Evolutionary conservation across 53 echinoderm and acorn worm species (phyloP), one percentile per base, ranked within the genome.

Genomic region (Luidia sarsii): DNA sequence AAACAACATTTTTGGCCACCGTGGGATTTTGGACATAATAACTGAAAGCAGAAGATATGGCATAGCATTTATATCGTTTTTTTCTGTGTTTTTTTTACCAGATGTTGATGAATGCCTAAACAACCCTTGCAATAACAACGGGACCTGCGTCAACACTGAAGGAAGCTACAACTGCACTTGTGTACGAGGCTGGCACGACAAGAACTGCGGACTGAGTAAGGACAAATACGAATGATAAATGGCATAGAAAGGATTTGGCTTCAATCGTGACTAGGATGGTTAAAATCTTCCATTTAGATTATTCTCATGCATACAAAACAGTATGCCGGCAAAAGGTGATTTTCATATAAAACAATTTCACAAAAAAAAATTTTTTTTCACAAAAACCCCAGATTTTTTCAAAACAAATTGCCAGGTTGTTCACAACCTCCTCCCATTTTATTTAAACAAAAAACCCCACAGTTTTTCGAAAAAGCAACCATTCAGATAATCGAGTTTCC

Each of bases 51-150:
- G n/a, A n/a, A n/a, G n/a, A n/a, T n/a, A n/a, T n/a, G n/a, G n/a
- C n/a, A n/a, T n/a, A n/a, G n/a, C n/a, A n/a, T n/a, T n/a, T n/a
- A n/a, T n/a, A n/a, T n/a, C n/a, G n/a, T n/a, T n/a, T n/a, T n/a
- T n/a, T n/a, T n/a, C n/a, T n/a, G n/a, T n/a, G n/a, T n/a, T n/a
- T 21, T 39, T 77, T 60, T 61, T 59, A 21, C 11, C 65, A 94
- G 95, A 95, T 81, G 52, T 92, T 20, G 86, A 95, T 23, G 92
- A 95, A 60, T 95, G 95, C 48, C 18, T 39, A 27, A n/a, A 48
- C 18, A 83, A 19, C 34, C 69, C 79, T 1, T 95, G 95, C 82
- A 59, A 64, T 20, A 95, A 95, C 51, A 83, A 75, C 16, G 92
- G 90, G 1, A 92, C 84, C 18, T 95, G 95, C 24, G 46, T 65